Evolutionary conservation across 2,113 vertebrate species (phyloP).

Genomic region (Lophochroa leadbeateri): DNA sequence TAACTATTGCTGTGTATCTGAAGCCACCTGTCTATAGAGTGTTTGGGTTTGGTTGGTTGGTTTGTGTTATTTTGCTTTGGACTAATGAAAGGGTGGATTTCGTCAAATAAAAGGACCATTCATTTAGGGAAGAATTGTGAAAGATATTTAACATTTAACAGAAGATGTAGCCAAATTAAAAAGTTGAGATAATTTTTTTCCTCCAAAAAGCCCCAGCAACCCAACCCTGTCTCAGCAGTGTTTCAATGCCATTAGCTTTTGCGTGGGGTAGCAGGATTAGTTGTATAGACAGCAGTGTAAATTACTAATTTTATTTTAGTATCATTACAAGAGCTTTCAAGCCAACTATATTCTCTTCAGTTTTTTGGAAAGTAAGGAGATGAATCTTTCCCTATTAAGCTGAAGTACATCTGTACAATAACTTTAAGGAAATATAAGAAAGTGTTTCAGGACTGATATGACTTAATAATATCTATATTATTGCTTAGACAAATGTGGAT

Average conservation of each 20-base stretch:
- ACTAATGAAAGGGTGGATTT: not conserved
- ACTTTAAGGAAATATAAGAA: not conserved
- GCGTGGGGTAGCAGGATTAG: not conserved
- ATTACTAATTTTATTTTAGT: not conserved
- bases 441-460: not conserved
- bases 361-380: not conserved
- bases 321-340: not conserved
- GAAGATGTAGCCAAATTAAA: not conserved
- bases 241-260: not conserved
- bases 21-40: not conserved
- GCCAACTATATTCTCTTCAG: not conserved
- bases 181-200: not conserved
- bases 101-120: not conserved
- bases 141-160: not conserved
- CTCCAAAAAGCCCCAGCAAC: not conserved
- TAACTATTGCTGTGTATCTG: not conserved
- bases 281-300: not conserved
- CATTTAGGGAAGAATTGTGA: not conserved
- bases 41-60: not conserved
- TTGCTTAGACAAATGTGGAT: not conserved
- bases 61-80: not conserved
- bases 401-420: not conserved
- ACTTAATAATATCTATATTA: not conserved
- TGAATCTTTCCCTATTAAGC: not conserved
- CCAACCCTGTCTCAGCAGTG: rapidly evolving